Conservation (phyloP, 1,140 invertebrate genomes). For the Microplitis mediator region DNA sequence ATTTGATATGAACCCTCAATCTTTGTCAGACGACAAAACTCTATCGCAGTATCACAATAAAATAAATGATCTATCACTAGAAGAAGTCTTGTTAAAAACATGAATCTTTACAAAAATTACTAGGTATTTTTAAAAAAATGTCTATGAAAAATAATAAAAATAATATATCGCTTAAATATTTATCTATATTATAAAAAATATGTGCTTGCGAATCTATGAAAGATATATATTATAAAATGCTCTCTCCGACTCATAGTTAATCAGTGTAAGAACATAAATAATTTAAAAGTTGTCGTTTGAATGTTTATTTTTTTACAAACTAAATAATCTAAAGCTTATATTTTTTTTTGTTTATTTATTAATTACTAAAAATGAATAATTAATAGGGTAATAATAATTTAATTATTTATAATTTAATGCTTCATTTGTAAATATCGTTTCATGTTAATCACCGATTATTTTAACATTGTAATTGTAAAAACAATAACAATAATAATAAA, state of each 20-base stretch:
- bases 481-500: not conserved
- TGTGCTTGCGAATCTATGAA: not conserved
- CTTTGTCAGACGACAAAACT: conserved; percentile 37
- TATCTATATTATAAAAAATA: conserved; percentile 15
- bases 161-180: conserved; percentile 21
- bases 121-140: not conserved
- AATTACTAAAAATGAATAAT: no score
- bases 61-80: conserved; percentile 46
- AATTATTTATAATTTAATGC: not conserved
- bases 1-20: conserved; percentile 24
- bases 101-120: conserved; percentile 30
- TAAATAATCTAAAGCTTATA: no score
- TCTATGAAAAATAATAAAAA: not conserved
- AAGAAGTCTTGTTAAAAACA: conserved; percentile 50
- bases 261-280: not conserved
- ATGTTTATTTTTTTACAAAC: no score
- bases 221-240: no score
- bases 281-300: not conserved
- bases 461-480: not conserved
- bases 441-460: not conserved
- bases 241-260: no score
- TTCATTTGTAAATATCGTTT: conserved; percentile 13
- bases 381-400: not conserved
- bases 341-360: not conserved
- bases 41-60: conserved; percentile 39